Conservation (phyloP, 2,797 vertebrate genomes). For the Cryptoprocta ferox region DNA sequence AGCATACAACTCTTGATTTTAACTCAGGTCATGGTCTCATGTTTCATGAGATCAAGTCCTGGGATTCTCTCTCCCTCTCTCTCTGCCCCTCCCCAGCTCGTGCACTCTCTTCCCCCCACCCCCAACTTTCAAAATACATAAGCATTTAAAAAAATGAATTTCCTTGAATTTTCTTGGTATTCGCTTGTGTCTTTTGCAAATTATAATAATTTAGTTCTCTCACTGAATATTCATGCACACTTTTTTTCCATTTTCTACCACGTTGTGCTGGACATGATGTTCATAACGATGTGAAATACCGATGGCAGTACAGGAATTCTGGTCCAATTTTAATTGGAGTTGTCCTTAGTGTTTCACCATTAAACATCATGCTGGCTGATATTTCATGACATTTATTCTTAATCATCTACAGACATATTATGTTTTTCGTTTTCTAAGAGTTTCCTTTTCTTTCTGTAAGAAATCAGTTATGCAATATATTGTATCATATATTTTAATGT, state of each 20-base stretch:
- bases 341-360: neutral
- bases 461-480: neutral
- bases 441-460: conserved; percentile 41
- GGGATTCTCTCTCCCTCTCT: too few species aligned
- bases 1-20: too few species aligned
- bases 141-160: neutral
- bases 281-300: neutral
- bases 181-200: conserved; percentile 43
- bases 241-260: neutral
- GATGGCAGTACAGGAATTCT: neutral
- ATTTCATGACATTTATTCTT: neutral
- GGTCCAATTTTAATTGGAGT: conserved; percentile 37
- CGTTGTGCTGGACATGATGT: neutral
- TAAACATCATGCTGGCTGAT: neutral
- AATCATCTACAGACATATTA: neutral
- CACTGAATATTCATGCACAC: neutral
- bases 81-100: too few species aligned
- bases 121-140: too few species aligned
- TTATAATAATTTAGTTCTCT: conserved; percentile 1
- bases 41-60: too few species aligned
- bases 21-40: too few species aligned
- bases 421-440: conserved; percentile 4
- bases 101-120: too few species aligned
- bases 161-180: neutral
- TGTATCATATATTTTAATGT: neutral